Evolutionary conservation across 2,113 vertebrate species (phyloP), one percentile per base, ranked within the genome.

Genomic region (Protobothrops mucrosquamatus): DNA sequence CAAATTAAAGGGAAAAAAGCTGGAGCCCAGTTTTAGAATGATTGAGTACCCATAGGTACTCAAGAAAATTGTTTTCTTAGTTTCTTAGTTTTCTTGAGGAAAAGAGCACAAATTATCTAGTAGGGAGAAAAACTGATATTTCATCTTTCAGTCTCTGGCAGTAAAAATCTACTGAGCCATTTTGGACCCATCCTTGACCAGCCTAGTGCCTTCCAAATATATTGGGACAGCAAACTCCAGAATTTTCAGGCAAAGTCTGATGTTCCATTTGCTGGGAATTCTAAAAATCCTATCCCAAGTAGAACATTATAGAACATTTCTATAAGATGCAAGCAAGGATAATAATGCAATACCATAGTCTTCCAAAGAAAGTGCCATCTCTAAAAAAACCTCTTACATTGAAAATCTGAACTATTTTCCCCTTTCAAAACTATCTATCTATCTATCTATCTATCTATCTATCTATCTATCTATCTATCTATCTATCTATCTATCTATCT

Each of bases 1-100:
- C 64, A 93, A 92, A 90, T 91, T 93, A 89, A 91, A 95, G 4
- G 6, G 52, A 91, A 88, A 81, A 2, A 93, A 15, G 5, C 26
- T 85, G 2, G 48, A 18, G 18, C 59, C 26, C 29, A 85, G 24
- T 93, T 85, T 87, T 0, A 89, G 54, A 46, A 4, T 91, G 85
- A 15, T n/a, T 29, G 88, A 4, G n/a, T 48, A 91, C 23, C 57
- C 64, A n/a, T 26, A 89, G n/a, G 9, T 69, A 69, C 29, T 34
- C 29, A 69, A 69, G 64, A 69, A n/a, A 69, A 69, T n/a, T 34
- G 12, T 69, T 69, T 69, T n/a, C 29, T 69, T 69, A 64, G 9
- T 61, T 61, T 61, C 24, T 61, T 29, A n/a, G 29, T 69, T 69
- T 69, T 24, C 64, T 34, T 54, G 29, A n/a, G 51, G 51, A 88